These are phyloP conservation scores for Zosterops hypoxanthus DNA, from an alignment of 2,113 vertebrate species.

Conservation along the genomic window DNA sequence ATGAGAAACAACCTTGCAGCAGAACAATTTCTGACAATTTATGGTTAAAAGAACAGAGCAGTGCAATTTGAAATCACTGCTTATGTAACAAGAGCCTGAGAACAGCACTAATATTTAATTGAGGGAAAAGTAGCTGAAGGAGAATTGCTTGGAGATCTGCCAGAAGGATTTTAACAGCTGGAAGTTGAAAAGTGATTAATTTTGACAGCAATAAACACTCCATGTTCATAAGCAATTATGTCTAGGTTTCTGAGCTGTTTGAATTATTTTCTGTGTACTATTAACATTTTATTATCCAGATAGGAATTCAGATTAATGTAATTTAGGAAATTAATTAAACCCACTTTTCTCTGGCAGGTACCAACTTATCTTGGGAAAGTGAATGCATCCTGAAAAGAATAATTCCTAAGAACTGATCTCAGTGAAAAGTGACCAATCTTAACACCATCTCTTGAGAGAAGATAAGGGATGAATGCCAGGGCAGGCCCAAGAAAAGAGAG, in stretches of 20 bases:
- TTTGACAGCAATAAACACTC: conserved; percentile 81
- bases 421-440: neutral
- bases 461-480: neutral
- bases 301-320: conserved; percentile 34
- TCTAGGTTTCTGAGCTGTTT: conserved; percentile 72
- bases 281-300: conserved; percentile 74
- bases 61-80: conserved; percentile 48
- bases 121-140: conserved; percentile 71
- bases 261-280: conserved; percentile 58
- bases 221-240: conserved; percentile 77
- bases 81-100: conserved; percentile 73
- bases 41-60: conserved; percentile 43
- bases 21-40: conserved; percentile 7
- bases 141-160: conserved; percentile 76
- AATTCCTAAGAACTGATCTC: neutral
- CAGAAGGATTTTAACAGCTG: conserved; percentile 81
- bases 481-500: neutral
- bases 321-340: neutral
- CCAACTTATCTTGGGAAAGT: neutral
- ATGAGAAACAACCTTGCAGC: neutral
- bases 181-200: conserved; percentile 81
- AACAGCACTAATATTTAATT: conserved; percentile 73
- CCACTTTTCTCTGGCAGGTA: neutral
- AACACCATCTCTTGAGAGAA: neutral
- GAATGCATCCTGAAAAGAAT: neutral